Conservation (phyloP, 2,797 vertebrate species). For the Heliangelus exortis region DNA sequence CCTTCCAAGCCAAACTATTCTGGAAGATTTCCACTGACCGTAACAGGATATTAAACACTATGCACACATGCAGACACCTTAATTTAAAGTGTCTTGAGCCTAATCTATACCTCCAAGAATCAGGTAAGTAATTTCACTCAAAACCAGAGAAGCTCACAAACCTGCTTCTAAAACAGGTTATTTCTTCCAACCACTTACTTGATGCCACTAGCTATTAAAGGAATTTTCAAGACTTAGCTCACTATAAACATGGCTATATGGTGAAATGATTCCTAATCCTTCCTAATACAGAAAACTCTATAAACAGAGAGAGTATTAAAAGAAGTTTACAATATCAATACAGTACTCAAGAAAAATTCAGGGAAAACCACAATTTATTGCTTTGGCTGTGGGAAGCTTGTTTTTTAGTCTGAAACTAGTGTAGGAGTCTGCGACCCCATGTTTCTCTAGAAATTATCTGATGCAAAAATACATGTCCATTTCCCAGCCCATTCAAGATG, state of each 20-base stretch:
- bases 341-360: not conserved
- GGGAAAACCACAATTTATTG: not conserved
- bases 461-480: not conserved
- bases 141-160: not conserved
- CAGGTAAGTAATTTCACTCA: not conserved
- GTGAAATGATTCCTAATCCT: conserved; percentile 4
- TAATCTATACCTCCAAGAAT: not conserved
- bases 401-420: not conserved
- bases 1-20: too few relatives aligned
- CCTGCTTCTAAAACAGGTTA: not conserved
- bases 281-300: conserved; percentile 10
- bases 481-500: not conserved
- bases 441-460: not conserved
- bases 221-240: not conserved
- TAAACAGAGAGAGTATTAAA: not conserved
- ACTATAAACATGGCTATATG: not conserved
- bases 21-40: not conserved
- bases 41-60: not conserved
- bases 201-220: not conserved
- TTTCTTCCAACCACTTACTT: conserved; percentile 2
- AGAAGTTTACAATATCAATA: not conserved
- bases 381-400: not conserved
- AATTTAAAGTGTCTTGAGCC: not conserved
- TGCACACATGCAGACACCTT: not conserved
- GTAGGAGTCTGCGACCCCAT: not conserved